A percentile compares a stretch with the other conserved stretches of the same genome.
Conservation (phyloP, 2,888 invertebrate genomes). For the Carterocephalus palaemon region DNA sequence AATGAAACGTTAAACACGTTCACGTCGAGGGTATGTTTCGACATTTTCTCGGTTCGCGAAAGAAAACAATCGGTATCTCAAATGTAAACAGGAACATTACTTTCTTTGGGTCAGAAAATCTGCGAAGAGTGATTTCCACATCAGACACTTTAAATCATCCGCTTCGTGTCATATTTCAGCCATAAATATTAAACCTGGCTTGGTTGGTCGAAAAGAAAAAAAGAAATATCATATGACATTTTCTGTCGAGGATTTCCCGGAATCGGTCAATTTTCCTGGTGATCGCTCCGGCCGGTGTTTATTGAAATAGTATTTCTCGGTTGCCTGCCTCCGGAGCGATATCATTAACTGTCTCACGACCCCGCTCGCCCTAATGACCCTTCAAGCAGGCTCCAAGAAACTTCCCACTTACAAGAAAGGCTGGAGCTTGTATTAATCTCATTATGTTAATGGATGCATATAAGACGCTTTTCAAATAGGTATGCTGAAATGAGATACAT, state of each 20-base stretch:
- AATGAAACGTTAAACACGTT: constrained; percentile 67
- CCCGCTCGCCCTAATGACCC: constrained; percentile 20
- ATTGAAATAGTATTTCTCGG: constrained; percentile 75
- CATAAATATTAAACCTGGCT: constrained; percentile 77
- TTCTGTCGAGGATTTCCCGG: constrained; percentile 67
- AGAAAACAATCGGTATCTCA: constrained; percentile 75
- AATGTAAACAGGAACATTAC: constrained; percentile 73
- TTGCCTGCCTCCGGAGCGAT: constrained; percentile 53
- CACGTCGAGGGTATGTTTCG: constrained; percentile 64
- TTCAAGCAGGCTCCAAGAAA: constrained; percentile 22
- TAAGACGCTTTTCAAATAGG: constrained; percentile 19
- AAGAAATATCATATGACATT: constrained; percentile 70
- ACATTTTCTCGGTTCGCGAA: constrained; percentile 62
- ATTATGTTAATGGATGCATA: constrained; percentile 24
- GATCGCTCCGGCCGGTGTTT: constrained; percentile 67
- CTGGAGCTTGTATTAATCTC: constrained; percentile 18
- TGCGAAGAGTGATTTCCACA: constrained; percentile 74
- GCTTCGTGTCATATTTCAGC: constrained; percentile 76
- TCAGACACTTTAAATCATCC: constrained; percentile 77
- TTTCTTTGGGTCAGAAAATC: constrained; percentile 76
- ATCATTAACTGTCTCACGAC: constrained; percentile 44
- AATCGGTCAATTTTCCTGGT: constrained; percentile 76
- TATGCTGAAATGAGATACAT: too few species aligned
- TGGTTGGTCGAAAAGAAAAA: constrained; percentile 66
- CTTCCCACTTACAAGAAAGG: constrained; percentile 23